These are phyloP conservation scores for Catharus bicknelli DNA, from an alignment of 2,113 vertebrate genomes.

Conservation along the genomic window DNA sequence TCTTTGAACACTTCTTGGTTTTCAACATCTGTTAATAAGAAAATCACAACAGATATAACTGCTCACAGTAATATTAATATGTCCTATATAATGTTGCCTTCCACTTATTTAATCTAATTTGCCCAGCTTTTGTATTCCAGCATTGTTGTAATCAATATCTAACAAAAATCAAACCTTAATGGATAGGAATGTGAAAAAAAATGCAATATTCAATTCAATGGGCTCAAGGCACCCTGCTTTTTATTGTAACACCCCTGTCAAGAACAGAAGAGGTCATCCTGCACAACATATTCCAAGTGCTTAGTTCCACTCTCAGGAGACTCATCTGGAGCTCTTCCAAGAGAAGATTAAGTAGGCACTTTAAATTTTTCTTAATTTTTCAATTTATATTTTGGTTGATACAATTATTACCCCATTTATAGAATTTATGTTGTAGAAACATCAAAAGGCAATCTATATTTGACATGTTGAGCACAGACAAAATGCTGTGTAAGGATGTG, in stretches of 20 bases:
- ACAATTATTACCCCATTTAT: background rate
- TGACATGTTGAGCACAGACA: background rate
- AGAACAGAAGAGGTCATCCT: background rate
- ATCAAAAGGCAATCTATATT: background rate
- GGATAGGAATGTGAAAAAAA: background rate
- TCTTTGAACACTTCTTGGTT: background rate
- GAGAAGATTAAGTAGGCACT: background rate
- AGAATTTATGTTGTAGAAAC: background rate
- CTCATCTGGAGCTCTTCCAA: background rate
- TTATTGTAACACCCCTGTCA: background rate
- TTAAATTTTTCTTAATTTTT: background rate
- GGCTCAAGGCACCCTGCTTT: background rate
- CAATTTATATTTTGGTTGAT: background rate
- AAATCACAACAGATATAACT: background rate
- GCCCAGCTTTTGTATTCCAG: accelerated
- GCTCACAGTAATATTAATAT: background rate
- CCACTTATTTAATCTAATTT: background rate
- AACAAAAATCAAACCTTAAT: background rate
- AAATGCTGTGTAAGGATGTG: background rate
- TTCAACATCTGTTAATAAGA: background rate
- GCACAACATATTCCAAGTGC: background rate
- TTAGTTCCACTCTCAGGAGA: background rate
- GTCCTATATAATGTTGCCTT: background rate
- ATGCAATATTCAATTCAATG: background rate
- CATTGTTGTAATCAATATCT: background rate